Base-by-base conservation (phyloP, 1,140 invertebrate species). In the Gonioctena quinquepunctata region DNA sequence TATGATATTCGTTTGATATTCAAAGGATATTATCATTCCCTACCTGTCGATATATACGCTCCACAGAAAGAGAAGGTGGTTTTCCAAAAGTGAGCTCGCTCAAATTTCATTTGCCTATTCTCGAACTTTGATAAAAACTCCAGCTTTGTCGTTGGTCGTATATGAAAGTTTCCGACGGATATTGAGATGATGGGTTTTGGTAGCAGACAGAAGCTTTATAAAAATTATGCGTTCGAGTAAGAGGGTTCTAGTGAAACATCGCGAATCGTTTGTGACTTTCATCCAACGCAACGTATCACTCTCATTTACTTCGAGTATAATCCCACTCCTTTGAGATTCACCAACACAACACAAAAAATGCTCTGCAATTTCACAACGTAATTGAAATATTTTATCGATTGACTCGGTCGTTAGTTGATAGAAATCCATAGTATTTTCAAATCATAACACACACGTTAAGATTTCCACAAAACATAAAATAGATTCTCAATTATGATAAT, bases 1-100 rank as follows among this genome's bases (percentile, higher is more conserved):
- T 61, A 26, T 33, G 23, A 28, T 7, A 5, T 22, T 61, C 59
- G 27, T 61, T 61, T 61, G 22, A 61, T 61, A 61, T 61, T 26
- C 59, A 33, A 21, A 16, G n/a, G 52, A 54, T 54, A 18, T 54
- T 21, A 21, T 13, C 8, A 4, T 54, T 16, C 19, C 13, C 52
- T 54, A 21, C 22, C 33, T 42, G 33, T 42, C 33, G 33, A n/a
- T n/a, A 42, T n/a, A 42, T 42, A n/a, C 11, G 33, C 33, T n/a
- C 11, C 33, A 42, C 11, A 42, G 13, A 4, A n/a, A 42, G 33
- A n/a, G 2, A 42, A 42, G 33, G 11, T 11, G 11, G 33, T n/a
- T 42, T 42, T 42, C 13, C 11, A 42, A 42, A 42, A 42, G 33
- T 42, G 16, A 42, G 2, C 33, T 8, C 33, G 11, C 33, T 42